A percentile compares a stretch with the other conserved stretches of the same genome.
Conservation (phyloP, 2,888 invertebrate species). For the Litoditis marina region DNA sequence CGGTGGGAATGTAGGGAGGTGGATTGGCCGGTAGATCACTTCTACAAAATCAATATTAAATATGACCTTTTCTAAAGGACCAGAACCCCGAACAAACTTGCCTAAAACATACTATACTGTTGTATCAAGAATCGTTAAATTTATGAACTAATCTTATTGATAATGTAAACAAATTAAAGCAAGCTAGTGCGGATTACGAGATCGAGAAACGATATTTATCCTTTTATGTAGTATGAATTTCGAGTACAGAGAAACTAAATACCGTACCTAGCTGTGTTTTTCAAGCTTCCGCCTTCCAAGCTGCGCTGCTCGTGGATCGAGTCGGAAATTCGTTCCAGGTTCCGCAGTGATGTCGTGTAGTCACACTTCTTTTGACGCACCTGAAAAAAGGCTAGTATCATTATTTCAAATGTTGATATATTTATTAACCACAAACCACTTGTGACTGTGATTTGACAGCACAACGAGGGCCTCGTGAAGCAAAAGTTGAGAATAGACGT, state of each 20-base stretch:
- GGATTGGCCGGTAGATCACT: conserved; percentile 30
- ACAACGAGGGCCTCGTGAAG: no score
- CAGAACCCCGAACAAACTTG: background rate
- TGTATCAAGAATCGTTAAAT: background rate
- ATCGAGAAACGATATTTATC: no score
- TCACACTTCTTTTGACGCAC: conserved; percentile 59
- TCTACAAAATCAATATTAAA: background rate
- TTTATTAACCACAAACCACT: no score
- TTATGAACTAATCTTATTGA: no score
- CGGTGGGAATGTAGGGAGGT: conserved; percentile 47
- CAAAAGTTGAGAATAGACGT: no score
- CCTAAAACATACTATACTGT: background rate
- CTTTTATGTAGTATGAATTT: no score
- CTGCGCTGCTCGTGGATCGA: conserved; percentile 58
- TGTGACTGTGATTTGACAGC: no score
- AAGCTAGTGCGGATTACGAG: no score
- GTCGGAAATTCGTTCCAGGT: conserved; percentile 58
- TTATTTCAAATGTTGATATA: no score
- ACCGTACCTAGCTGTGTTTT: no score
- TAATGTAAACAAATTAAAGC: no score
- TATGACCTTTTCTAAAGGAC: background rate
- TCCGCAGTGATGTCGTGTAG: conserved; percentile 56
- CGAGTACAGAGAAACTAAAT: no score
- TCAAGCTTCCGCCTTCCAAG: conserved; percentile 20
- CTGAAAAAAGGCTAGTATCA: conserved; percentile 18